These are phyloP conservation scores for Apus apus DNA, from an alignment of 2,113 vertebrate genomes.

Conservation along the genomic window DNA sequence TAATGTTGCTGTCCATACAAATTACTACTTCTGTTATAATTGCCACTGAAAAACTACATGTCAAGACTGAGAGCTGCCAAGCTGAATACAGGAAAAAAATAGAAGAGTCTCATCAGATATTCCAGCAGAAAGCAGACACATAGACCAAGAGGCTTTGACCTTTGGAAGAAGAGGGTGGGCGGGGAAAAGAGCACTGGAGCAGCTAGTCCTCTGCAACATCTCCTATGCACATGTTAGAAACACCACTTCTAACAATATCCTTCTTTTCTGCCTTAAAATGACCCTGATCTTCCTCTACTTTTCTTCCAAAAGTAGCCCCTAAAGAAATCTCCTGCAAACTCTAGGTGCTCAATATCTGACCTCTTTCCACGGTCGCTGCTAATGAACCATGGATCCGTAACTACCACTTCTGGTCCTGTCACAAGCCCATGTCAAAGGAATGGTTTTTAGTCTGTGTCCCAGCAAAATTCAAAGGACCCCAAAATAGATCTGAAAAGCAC, in stretches of 20 bases:
- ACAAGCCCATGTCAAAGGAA: not conserved
- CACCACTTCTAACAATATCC: not conserved
- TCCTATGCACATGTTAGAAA: not conserved
- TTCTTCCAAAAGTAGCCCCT: not conserved
- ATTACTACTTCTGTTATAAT: not conserved
- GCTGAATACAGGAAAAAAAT: not conserved
- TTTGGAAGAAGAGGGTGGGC: not conserved
- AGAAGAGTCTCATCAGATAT: not conserved
- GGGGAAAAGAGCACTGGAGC: not conserved
- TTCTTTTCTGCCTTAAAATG: not conserved
- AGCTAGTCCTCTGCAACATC: not conserved
- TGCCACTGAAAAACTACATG: not conserved
- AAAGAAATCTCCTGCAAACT: not conserved
- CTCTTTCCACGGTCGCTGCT: not conserved
- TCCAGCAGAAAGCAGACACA: not conserved
- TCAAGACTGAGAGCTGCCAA: not conserved
- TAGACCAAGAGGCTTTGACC: not conserved
- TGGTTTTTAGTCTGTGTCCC: not conserved
- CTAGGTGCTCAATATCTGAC: not conserved
- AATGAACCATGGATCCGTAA: rapidly evolving
- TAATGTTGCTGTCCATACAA: not conserved
- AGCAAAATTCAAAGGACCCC: not conserved
- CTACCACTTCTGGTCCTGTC: not conserved
- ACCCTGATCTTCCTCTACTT: not conserved
- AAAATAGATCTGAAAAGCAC: not conserved